Conservation (phyloP, 2,888 invertebrate species). For the Oxytorus armatus region DNA sequence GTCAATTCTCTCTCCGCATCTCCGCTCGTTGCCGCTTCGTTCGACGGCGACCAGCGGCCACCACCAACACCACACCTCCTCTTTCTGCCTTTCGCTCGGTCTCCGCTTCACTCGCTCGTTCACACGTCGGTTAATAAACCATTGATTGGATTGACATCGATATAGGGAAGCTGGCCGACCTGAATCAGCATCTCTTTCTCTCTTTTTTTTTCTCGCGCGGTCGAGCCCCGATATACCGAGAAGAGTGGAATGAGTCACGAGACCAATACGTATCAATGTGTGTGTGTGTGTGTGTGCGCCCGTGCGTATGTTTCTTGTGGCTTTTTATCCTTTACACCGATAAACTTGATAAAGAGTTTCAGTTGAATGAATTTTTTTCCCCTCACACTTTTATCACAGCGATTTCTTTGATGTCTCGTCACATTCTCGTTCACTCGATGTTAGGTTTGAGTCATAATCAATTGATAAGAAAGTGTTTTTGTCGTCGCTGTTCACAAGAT, state of each 20-base stretch:
- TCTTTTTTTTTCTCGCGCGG: constrained; percentile 56
- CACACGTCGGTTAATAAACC: constrained; percentile 82
- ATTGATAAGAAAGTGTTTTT: not conserved
- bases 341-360: constrained; percentile 58
- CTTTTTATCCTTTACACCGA: constrained; percentile 56
- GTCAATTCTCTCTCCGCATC: constrained; percentile 71
- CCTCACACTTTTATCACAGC: constrained; percentile 19
- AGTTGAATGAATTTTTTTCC: constrained; percentile 38
- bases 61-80: constrained; percentile 56
- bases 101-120: constrained; percentile 72
- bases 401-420: constrained; percentile 48
- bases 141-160: constrained; percentile 83
- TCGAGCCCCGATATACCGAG: constrained; percentile 45
- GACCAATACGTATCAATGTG: not conserved
- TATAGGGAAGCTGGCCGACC: constrained; percentile 77
- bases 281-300: not conserved
- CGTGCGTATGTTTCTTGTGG: constrained; percentile 31
- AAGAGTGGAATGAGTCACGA: constrained; percentile 39
- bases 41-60: constrained; percentile 54
- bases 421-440: constrained; percentile 13
- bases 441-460: not conserved
- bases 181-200: constrained; percentile 77
- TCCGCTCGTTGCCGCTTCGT: constrained; percentile 49
- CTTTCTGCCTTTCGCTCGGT: constrained; percentile 62
- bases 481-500: constrained; percentile 19